Evolutionary conservation across 2,113 vertebrate genomes (phyloP).

Genomic region (Lasiurus borealis): DNA sequence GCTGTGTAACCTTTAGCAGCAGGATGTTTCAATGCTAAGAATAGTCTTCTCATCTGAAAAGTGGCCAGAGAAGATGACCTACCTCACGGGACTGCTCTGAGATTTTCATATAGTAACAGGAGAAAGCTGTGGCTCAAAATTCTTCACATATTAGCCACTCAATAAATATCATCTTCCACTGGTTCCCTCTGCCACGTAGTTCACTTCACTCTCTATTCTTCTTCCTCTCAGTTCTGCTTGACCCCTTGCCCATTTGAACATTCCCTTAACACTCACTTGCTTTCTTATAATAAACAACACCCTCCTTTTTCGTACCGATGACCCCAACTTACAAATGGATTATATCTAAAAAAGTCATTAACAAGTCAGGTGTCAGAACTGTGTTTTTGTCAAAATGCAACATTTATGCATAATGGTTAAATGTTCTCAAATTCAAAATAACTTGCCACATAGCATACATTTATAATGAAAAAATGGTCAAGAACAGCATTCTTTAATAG

Average conservation of each 20-base stretch:
- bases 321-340: background rate
- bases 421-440: slow-evolving; percentile 48
- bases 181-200: background rate
- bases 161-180: background rate
- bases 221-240: background rate
- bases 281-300: background rate
- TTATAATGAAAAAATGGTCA: background rate
- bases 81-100: background rate
- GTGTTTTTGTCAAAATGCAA: background rate
- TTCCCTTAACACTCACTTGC: background rate
- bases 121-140: background rate
- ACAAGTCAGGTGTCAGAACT: background rate
- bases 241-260: background rate
- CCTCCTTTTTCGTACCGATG: background rate
- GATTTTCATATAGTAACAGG: background rate
- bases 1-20: background rate
- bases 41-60: background rate
- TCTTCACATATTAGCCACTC: background rate
- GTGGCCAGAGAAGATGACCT: background rate
- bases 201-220: background rate
- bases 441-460: background rate
- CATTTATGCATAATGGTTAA: background rate
- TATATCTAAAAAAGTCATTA: slow-evolving; percentile 2
- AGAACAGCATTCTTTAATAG: slow-evolving; percentile 54
- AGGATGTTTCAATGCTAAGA: background rate